Evolutionary conservation across 2,797 vertebrate species (phyloP), one percentile per base, ranked within the genome.

Genomic region (Falco novaeseelandiae): DNA sequence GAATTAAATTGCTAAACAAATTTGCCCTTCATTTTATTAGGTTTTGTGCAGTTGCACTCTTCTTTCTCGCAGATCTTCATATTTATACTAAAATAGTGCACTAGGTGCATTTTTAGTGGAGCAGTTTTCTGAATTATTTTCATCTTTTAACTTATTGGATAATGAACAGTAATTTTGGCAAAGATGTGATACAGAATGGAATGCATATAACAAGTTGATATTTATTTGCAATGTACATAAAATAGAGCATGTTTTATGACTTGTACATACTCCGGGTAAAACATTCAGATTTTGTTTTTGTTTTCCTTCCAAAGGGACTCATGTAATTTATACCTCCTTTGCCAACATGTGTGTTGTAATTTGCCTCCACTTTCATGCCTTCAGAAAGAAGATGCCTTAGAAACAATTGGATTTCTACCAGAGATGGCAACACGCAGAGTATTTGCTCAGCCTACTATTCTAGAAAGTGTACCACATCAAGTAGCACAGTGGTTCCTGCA

Each of bases 1-100:
- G 96, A 98, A 98, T 91, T 99, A 98, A 99, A 51, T 74, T 52
- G 22, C 48, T 44, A 29, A 34, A 86, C 72, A 11, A 42, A 42
- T 72, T 63, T 66, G 29, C 54, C 38, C 54, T 77, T 76, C 38
- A 7, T 30, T 36, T 62, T 57, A 48, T 44, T 79, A 14, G n/a
- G n/a, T n/a, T n/a, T n/a, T n/a, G n/a, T n/a, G n/a, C n/a, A n/a
- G n/a, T n/a, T n/a, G n/a, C n/a, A n/a, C n/a, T n/a, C n/a, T n/a
- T n/a, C n/a, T 86, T 69, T 63, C 10, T 57, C 30, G 14, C 21
- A 71, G 30, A 46, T 36, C 73, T 40, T 72, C 10, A 4, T 69
- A 21, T 86, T 72, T 49, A 69, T 30, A 27, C 44, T 89, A 32
- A 63, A 76, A 3, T 59, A 54, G 20, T 51, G 18, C n/a, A 21